Evolutionary conservation across 2,113 vertebrate genomes (phyloP).

Genomic region (Scalopus aquaticus): DNA sequence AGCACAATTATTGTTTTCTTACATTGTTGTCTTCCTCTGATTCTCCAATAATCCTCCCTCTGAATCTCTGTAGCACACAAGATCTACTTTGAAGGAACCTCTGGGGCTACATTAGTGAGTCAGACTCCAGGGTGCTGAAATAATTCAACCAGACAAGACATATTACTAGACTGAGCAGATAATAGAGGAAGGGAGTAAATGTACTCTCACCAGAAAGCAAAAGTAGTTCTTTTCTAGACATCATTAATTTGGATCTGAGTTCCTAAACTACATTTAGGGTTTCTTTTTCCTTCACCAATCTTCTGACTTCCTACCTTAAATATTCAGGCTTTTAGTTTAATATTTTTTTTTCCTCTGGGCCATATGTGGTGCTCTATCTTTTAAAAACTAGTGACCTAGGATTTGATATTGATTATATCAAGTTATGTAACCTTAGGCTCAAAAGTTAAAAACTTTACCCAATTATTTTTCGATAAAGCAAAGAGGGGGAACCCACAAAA

Average conservation of each 20-base stretch:
- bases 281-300: background rate
- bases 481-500: background rate
- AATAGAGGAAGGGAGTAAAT: background rate
- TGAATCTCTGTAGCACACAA: background rate
- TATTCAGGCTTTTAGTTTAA: background rate
- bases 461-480: background rate
- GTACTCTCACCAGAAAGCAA: background rate
- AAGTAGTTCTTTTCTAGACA: background rate
- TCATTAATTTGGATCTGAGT: background rate
- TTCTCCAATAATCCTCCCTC: background rate
- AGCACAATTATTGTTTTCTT: background rate
- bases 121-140: background rate
- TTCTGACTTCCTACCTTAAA: background rate
- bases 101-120: slow-evolving; percentile 8
- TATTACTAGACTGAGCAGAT: background rate
- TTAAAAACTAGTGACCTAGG: background rate
- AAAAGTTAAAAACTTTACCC: background rate
- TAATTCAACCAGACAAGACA: slow-evolving; percentile 10
- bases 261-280: background rate
- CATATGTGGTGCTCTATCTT: background rate
- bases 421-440: background rate
- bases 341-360: background rate
- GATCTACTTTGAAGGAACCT: background rate
- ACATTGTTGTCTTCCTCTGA: background rate
- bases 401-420: background rate